phyloP scores from a whole-genome alignment of 2,888 invertebrate genomes.

The Eupsilia transversa region DNA sequence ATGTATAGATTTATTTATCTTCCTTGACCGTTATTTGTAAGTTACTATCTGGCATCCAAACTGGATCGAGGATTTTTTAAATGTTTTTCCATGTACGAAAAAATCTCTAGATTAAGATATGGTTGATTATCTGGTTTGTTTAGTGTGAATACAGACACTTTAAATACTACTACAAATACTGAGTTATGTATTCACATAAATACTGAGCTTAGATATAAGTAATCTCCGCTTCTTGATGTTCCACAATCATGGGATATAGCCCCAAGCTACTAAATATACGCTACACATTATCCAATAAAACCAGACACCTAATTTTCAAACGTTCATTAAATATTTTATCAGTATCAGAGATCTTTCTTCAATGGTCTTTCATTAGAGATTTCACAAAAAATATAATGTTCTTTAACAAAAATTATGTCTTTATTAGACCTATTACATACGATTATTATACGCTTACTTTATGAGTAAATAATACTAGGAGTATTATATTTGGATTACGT shows the following conservation, averaged over 20 bases:
- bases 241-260: constrained; percentile 82
- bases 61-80: not conserved
- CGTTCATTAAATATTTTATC: constrained; percentile 33
- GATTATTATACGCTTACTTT: constrained; percentile 76
- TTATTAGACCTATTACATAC: constrained; percentile 80
- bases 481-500: constrained; percentile 66
- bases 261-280: constrained; percentile 78
- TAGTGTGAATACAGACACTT: constrained; percentile 32
- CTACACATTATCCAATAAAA: constrained; percentile 70
- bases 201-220: constrained; percentile 61
- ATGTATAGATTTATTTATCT: not conserved
- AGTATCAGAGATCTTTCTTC: constrained; percentile 64
- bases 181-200: constrained; percentile 53
- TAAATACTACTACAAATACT: constrained; percentile 34
- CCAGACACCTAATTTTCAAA: constrained; percentile 59
- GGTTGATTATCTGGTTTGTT: not conserved
- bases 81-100: not conserved
- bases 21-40: too few relatives aligned
- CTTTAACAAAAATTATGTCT: constrained; percentile 82
- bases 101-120: not conserved
- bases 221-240: constrained; percentile 74
- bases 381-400: constrained; percentile 74
- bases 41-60: not conserved
- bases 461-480: constrained; percentile 64
- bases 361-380: constrained; percentile 69